Evolutionary conservation across 2,113 vertebrate species (phyloP).

Genomic region (Tachysurus vachellii): DNA sequence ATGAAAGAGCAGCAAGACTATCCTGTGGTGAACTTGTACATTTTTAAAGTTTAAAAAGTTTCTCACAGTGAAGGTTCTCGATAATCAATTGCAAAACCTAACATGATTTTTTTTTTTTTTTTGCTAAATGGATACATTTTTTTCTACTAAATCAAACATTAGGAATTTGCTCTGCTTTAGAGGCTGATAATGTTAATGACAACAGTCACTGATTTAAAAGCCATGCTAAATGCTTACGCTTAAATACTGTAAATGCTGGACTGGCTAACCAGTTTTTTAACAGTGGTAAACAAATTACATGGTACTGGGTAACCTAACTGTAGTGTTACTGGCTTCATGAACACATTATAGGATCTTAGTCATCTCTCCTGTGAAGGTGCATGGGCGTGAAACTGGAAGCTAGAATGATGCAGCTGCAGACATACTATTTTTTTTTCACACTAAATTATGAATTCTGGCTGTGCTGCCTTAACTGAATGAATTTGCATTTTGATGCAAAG

Average conservation of each 20-base stretch:
- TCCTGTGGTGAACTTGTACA: conserved; percentile 64
- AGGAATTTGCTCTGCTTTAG: neutral
- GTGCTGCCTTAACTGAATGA: conserved; percentile 38
- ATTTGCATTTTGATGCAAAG: conserved; percentile 67
- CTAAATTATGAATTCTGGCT: conserved; percentile 63
- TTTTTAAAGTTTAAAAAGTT: conserved; percentile 67
- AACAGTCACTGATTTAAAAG: neutral
- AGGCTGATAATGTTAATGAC: neutral
- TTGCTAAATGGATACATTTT: too few relatives aligned
- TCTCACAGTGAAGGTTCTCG: conserved; percentile 65
- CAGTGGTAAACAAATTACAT: neutral
- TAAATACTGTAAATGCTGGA: neutral
- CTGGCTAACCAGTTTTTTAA: neutral
- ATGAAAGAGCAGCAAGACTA: conserved; percentile 1
- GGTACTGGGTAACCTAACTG: neutral
- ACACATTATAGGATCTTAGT: conserved; percentile 33
- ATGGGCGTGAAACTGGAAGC: conserved; percentile 50
- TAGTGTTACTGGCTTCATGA: neutral
- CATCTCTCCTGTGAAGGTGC: conserved; percentile 39
- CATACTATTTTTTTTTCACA: conserved; percentile 59
- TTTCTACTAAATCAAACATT: neutral
- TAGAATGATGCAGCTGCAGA: conserved; percentile 40
- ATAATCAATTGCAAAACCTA: conserved; percentile 49
- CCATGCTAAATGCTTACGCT: neutral
- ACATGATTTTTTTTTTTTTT: neutral